Conservation (phyloP, 2,888 invertebrate species). For the Xanthorhoe spadicearia region DNA sequence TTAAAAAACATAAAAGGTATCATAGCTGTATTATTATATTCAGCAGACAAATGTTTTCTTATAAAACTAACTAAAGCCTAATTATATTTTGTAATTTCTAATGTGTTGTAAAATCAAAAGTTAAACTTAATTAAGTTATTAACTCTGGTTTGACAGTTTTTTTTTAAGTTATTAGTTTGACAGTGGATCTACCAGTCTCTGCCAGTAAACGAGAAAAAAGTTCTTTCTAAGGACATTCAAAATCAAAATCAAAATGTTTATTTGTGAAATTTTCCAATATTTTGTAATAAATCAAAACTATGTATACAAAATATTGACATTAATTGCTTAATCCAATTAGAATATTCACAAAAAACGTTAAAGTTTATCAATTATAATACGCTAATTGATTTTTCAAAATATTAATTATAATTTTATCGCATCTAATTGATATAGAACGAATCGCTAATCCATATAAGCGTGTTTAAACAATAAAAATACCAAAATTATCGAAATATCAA, state of each 20-base stretch:
- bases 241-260: too few relatives aligned
- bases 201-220: background rate
- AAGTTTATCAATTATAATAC: background rate
- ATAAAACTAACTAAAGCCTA: background rate
- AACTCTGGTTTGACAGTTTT: too few relatives aligned
- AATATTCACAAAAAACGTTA: conserved; percentile 9
- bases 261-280: background rate
- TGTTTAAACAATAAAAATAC: conserved; percentile 33
- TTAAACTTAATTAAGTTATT: too few relatives aligned
- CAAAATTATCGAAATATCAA: conserved; percentile 34
- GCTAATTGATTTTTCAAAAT: conserved; percentile 19
- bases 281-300: conserved; percentile 4
- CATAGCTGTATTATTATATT: too few relatives aligned
- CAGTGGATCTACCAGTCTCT: background rate
- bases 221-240: background rate
- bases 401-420: conserved; percentile 25
- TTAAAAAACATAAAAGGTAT: too few relatives aligned
- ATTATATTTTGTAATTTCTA: too few relatives aligned
- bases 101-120: too few relatives aligned
- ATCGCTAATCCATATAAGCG: conserved; percentile 31
- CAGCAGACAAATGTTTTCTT: too few relatives aligned
- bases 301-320: conserved; percentile 1
- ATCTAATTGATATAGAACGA: conserved; percentile 34
- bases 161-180: too few relatives aligned
- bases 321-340: conserved; percentile 28